Percentiles rank a stretch among this genome's conserved stretches.
Conservation (phyloP, 2,113 vertebrate genomes). For the Corythaixoides concolor region DNA sequence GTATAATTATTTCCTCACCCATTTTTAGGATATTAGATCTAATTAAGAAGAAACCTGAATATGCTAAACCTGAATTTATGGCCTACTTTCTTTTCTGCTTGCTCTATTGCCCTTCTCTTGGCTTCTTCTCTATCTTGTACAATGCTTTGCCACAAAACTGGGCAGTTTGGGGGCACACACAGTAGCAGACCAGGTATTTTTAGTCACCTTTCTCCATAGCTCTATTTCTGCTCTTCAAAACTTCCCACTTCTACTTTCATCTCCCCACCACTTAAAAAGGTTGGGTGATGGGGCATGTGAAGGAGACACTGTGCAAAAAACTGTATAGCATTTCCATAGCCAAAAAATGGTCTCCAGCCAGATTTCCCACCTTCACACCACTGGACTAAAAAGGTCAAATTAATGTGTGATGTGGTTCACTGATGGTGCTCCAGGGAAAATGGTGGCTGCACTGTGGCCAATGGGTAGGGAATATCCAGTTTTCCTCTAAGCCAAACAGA, state of each 20-base stretch:
- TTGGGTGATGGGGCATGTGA: rapidly evolving
- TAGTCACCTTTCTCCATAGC: neutral
- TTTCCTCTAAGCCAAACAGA: neutral
- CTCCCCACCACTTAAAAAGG: neutral
- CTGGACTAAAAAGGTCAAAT: neutral
- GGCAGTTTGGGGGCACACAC: neutral
- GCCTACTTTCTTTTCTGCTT: neutral
- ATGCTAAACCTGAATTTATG: neutral
- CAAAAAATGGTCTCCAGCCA: neutral
- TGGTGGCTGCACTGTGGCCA: rapidly evolving
- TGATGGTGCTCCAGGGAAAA: neutral
- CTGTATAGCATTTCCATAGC: neutral
- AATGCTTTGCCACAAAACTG: neutral
- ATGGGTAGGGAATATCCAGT: neutral
- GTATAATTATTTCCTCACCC: neutral
- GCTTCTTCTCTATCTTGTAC: neutral
- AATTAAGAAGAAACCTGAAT: neutral
- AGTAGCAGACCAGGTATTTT: neutral
- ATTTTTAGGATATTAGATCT: neutral
- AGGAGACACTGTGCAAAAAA: neutral
- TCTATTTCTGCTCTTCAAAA: neutral
- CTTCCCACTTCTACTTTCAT: neutral
- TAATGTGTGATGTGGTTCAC: rapidly evolving
- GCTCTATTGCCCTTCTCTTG: neutral
- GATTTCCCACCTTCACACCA: neutral